Base-by-base conservation (phyloP, 2,113 vertebrate genomes). In the Egretta garzetta region DNA sequence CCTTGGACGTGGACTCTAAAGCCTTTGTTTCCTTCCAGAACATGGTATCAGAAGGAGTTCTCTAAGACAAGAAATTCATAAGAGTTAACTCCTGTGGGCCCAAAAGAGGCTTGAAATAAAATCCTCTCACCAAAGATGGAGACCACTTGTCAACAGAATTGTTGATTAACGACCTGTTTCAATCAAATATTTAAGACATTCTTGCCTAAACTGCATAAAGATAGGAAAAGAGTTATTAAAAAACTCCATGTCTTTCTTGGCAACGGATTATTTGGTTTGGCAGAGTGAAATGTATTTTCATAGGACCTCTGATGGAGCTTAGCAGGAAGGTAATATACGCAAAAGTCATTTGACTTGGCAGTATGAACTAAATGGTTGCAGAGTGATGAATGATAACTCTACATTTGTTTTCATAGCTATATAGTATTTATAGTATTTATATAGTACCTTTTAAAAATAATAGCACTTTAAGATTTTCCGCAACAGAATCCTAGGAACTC, bases 181-280 rank as follows among this genome's bases (percentile, higher is more conserved):
- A 91, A 96, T 83, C 60, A 97, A 93, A 88, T 80, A 84, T 97
- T 96, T 95, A 75, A 90, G 77, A 35, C 58, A 45, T 81, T 93
- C 86, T 95, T 89, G 81, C 74, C 62, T 90, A 84, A 80, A 88
- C 63, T 66, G 9, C 66, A 84, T 73, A 72, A 97, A 97, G 64
- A 74, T 74, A 95, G 94, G 87, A 96, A 95, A 92, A 90, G n/a
- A 84, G 59, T 72, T 89, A 79, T 80, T 88, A 20, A 64, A 88
- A 96, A 93, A 96, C 62, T 71, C 37, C 66, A 19, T 75, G 73
- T 93, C 74, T 95, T 95, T 93, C 97, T 96, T 96, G 94, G 95
- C 93, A 97, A 97, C 27, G 17, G 73, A 83, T 47, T 88, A 66
- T 93, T 94, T 97, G 49, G 71, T 52, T 88, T 95, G 60, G 55